These are phyloP conservation scores for Alectoris magna DNA, from an alignment of 2,797 vertebrate species.

Conservation along the genomic window DNA sequence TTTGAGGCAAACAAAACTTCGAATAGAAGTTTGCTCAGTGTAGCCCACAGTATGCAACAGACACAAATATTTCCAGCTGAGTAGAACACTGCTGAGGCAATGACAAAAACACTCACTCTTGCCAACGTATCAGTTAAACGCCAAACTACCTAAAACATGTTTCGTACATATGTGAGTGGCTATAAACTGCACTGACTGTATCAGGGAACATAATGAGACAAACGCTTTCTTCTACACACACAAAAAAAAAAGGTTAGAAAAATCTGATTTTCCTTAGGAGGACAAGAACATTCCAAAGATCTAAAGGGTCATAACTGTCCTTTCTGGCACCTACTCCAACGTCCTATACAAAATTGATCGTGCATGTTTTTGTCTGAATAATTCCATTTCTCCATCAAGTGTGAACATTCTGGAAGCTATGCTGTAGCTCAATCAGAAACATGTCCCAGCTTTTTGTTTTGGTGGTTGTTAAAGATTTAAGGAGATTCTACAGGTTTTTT, in stretches of 20 bases:
- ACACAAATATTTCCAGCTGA: background rate
- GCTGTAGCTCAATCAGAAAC: background rate
- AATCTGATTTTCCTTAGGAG: background rate
- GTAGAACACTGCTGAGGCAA: background rate
- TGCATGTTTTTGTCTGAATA: background rate
- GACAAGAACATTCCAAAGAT: background rate
- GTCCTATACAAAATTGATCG: background rate
- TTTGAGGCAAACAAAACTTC: background rate
- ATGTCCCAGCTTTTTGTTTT: fast-evolving
- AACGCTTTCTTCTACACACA: background rate
- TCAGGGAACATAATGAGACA: background rate
- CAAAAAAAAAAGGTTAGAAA: background rate
- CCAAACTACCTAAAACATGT: background rate
- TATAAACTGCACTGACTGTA: background rate
- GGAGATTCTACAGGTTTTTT: background rate
- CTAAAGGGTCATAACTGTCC: background rate
- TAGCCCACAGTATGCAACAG: background rate
- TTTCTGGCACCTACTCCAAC: background rate
- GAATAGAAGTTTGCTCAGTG: background rate
- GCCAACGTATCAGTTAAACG: background rate
- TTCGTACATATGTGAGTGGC: background rate
- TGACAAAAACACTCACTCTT: background rate
- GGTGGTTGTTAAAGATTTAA: background rate
- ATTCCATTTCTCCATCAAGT: background rate
- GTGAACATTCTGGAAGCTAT: background rate